phyloP scores from a whole-genome alignment of 2,888 invertebrate genomes.

The Aspidiotus destructor region DNA sequence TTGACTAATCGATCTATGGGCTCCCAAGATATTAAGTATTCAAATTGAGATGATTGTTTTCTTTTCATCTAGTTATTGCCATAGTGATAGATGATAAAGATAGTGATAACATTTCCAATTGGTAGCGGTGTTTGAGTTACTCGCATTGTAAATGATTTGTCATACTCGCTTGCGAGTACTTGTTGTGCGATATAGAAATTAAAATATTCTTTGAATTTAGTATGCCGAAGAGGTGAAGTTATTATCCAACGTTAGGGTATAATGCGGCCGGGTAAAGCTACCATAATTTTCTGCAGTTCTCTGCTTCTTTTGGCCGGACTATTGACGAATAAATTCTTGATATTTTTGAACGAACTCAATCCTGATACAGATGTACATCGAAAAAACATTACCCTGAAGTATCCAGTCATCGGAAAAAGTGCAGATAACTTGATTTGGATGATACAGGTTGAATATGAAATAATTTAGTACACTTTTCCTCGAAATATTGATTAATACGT shows the following conservation, averaged over 20 bases:
- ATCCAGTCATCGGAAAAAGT: slow-evolving; percentile 9
- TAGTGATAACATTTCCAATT: too few relatives aligned
- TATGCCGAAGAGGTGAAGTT: too few relatives aligned
- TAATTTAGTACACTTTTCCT: background rate
- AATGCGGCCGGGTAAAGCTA: slow-evolving; percentile 15
- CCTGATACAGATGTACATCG: background rate
- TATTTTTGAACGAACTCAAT: slow-evolving; percentile 17
- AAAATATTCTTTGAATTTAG: too few relatives aligned
- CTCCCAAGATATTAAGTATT: too few relatives aligned
- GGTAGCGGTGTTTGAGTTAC: too few relatives aligned
- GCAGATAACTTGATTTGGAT: slow-evolving; percentile 18
- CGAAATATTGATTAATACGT: background rate
- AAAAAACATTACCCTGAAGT: slow-evolving; percentile 1
- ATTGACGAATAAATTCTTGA: slow-evolving; percentile 10
- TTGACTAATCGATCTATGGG: too few relatives aligned
- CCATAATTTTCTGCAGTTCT: slow-evolving; percentile 17
- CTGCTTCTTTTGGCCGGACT: slow-evolving; percentile 1
- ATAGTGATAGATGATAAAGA: too few relatives aligned
- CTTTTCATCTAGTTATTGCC: too few relatives aligned
- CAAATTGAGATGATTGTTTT: too few relatives aligned
- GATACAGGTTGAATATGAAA: slow-evolving; percentile 10
- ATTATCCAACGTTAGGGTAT: background rate
- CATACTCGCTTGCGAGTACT: too few relatives aligned
- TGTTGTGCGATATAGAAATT: too few relatives aligned
- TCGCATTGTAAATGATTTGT: too few relatives aligned